Base-by-base conservation (phyloP, 35 echinoderm and acorn worm species). In the Heliocidaris erythrogramma region DNA sequence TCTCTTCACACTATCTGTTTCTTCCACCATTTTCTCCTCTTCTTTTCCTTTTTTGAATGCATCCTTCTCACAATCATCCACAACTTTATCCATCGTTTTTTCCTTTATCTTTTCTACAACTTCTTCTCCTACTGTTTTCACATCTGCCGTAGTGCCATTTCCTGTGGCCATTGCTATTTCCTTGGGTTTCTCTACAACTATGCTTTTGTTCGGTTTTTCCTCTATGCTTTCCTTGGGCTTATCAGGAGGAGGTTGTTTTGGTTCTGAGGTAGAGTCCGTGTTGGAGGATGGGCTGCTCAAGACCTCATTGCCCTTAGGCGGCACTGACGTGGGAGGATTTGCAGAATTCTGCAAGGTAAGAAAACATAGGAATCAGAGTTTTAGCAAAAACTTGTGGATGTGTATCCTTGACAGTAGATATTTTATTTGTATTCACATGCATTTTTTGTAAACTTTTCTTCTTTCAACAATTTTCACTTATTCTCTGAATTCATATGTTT, bases 311-410 rank as follows among this genome's bases (percentile, higher is more conserved):
- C 87, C 87, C 31, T 89, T 48, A 12, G 87, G 47, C 31, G 87
- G 30, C 47, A 89, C 31, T 32, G 87, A 24, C 4, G 87, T 48
- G 31, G 31, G 12, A 32, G 31, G 31, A 17, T 89, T 42, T 89
- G 31, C 87, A 89, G 87, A 32, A 42, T 89, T 31, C 87, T 89
- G 87, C 87, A 89, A 48, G 47, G 87, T 42, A 89, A 89, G 87
- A 89, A 89, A 32, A 89, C 65, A 78, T 78, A 78, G 65, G 27
- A 78, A 78, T 78, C 65, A 78, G 65, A 78, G 65, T 78, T 78
- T 78, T 78, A 78, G 17, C 17, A 78, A 78, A 27, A 78, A 78
- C 2, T 78, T 78, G 65, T n/a, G 27, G 21, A 27, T 78, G 8
- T 78, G 65, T 78, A 78, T 27, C 65, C 27, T 78, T 78, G 14